Conservation (phyloP, 1,140 invertebrate genomes). For the Drosophila ambigua region DNA sequence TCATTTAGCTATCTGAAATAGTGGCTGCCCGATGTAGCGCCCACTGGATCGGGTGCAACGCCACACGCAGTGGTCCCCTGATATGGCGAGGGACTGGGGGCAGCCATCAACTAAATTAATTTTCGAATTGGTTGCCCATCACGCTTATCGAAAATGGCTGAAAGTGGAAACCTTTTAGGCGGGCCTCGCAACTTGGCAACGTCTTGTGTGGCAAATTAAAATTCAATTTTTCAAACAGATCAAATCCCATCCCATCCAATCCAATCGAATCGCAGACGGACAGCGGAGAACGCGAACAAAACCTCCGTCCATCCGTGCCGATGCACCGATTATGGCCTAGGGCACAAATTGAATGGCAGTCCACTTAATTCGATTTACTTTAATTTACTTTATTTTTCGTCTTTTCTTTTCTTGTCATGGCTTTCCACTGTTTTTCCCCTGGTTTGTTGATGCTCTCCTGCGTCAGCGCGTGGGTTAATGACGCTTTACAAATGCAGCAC, state of each 20-base stretch:
- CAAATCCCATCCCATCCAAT: slow-evolving; percentile 53
- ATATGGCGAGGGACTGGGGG: background rate
- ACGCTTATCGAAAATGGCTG: slow-evolving; percentile 63
- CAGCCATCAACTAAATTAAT: slow-evolving; percentile 49
- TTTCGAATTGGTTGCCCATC: slow-evolving; percentile 58
- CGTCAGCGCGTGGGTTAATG: slow-evolving; percentile 59
- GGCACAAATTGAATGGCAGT: slow-evolving; percentile 63
- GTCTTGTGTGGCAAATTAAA: slow-evolving; percentile 80
- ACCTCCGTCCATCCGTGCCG: slow-evolving; percentile 8
- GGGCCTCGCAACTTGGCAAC: slow-evolving; percentile 25
- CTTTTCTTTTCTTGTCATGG: background rate
- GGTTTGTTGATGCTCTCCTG: slow-evolving; percentile 35
- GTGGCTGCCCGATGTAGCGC: slow-evolving; percentile 51
- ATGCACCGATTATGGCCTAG: slow-evolving; percentile 36
- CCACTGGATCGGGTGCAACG: slow-evolving; percentile 25
- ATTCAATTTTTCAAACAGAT: slow-evolving; percentile 78
- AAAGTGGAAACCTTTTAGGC: slow-evolving; percentile 74
- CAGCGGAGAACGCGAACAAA: slow-evolving; percentile 2
- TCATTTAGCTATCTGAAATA: slow-evolving; percentile 52
- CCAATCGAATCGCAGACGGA: slow-evolving; percentile 31
- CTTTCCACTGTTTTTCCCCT: slow-evolving; percentile 16
- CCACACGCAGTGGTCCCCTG: slow-evolving; percentile 5
- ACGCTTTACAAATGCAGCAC: slow-evolving; percentile 48
- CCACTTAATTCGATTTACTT: slow-evolving; percentile 76
- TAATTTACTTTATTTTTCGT: slow-evolving; percentile 65